Conservation (phyloP, 2,797 vertebrate genomes). For the Delichon dasypus region DNA sequence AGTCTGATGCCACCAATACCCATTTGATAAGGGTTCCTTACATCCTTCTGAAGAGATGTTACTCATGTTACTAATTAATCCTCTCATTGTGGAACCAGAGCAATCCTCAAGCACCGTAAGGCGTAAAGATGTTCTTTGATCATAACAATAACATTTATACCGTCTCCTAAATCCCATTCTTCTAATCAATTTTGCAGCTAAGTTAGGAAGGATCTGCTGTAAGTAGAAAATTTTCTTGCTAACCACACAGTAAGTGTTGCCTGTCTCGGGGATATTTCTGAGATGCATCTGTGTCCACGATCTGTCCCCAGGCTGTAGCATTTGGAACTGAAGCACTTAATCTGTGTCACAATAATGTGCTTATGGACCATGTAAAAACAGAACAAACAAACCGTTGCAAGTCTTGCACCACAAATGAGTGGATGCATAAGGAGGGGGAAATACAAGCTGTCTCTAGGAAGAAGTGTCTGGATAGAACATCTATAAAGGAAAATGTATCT, state of each 20-base stretch:
- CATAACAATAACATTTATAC: background rate
- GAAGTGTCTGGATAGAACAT: background rate
- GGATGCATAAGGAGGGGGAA: background rate
- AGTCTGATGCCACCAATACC: background rate
- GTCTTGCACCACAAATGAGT: background rate
- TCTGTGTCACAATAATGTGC: constrained; percentile 3
- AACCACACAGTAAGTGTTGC: background rate
- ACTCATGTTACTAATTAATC: background rate
- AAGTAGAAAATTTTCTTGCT: background rate
- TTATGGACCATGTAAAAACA: background rate
- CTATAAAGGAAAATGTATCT: background rate
- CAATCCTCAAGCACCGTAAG: background rate
- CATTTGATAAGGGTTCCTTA: background rate
- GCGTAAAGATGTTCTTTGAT: background rate
- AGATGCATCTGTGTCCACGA: background rate
- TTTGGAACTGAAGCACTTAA: background rate
- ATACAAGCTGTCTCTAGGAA: background rate
- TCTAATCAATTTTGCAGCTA: background rate
- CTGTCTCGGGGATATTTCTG: background rate
- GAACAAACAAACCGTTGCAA: background rate
- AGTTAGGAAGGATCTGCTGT: background rate
- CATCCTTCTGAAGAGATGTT: background rate
- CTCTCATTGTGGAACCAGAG: background rate
- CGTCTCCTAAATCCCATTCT: background rate
- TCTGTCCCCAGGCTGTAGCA: background rate